Conservation (phyloP, 2,113 vertebrate genomes). For the Loxodonta africana region DNA sequence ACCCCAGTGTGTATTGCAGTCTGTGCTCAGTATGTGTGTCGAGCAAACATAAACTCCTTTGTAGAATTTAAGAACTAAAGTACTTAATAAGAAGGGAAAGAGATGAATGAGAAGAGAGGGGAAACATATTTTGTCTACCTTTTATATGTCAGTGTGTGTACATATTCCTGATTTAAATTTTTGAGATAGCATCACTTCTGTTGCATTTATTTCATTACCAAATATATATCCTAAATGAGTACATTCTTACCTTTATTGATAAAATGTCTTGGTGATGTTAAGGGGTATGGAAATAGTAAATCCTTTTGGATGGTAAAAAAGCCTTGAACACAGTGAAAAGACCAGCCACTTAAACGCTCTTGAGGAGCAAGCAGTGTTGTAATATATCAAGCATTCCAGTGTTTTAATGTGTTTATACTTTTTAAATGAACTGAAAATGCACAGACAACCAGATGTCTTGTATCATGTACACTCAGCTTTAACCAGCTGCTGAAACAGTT, state of each 20-base stretch:
- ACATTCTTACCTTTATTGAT: background rate
- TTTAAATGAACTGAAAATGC: conserved; percentile 87
- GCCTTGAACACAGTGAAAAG: background rate
- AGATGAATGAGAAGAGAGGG: background rate
- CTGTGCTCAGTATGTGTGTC: background rate
- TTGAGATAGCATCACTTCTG: background rate
- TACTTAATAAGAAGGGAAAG: background rate
- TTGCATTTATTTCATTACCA: background rate
- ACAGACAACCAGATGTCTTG: conserved; percentile 87
- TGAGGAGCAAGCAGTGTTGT: conserved; percentile 71
- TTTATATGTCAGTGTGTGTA: background rate
- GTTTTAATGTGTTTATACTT: conserved; percentile 84
- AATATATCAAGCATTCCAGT: conserved; percentile 80
- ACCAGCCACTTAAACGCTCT: conserved; percentile 50
- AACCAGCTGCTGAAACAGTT: conserved; percentile 87
- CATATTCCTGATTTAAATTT: conserved; percentile 46
- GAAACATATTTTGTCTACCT: background rate
- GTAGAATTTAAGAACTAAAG: background rate
- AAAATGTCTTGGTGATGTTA: conserved; percentile 21
- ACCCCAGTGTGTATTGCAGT: background rate
- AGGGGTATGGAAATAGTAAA: conserved; percentile 20
- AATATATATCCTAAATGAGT: background rate
- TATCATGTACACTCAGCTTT: conserved; percentile 71
- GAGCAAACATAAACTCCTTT: background rate
- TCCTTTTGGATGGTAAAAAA: conserved; percentile 15